Conservation (phyloP, 2,888 invertebrate genomes). For the Eilema depressum region DNA sequence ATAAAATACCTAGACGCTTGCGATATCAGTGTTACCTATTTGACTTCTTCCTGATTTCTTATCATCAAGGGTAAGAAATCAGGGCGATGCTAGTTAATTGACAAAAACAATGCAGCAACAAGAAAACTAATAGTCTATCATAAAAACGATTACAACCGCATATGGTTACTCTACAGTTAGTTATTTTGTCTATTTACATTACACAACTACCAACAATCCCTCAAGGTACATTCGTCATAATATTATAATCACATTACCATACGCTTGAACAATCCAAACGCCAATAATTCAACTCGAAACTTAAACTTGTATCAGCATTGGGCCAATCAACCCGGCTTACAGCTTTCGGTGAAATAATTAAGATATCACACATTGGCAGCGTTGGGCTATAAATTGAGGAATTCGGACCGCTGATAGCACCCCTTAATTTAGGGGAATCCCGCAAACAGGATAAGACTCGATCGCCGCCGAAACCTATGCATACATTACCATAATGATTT, state of each 20-base stretch:
- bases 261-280: conserved; percentile 12
- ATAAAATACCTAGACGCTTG: background rate
- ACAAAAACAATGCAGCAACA: too few relatives aligned
- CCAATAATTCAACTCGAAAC: conserved; percentile 21
- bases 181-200: too few relatives aligned
- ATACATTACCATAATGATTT: conserved; percentile 66
- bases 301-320: conserved; percentile 34
- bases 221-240: background rate
- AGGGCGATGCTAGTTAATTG: too few relatives aligned
- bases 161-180: too few relatives aligned
- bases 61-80: too few relatives aligned
- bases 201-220: too few relatives aligned
- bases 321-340: conserved; percentile 47
- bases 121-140: too few relatives aligned
- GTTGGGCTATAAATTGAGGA: conserved; percentile 60
- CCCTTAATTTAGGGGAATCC: conserved; percentile 51
- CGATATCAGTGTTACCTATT: too few relatives aligned
- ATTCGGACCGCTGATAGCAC: conserved; percentile 39
- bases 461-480: conserved; percentile 68
- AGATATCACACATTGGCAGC: conserved; percentile 66
- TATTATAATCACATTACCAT: conserved; percentile 18
- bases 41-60: too few relatives aligned
- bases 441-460: conserved; percentile 63
- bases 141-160: too few relatives aligned
- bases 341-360: conserved; percentile 69